These are phyloP conservation scores for Tinamus guttatus DNA, from an alignment of 2,113 vertebrate genomes.

Conservation along the genomic window DNA sequence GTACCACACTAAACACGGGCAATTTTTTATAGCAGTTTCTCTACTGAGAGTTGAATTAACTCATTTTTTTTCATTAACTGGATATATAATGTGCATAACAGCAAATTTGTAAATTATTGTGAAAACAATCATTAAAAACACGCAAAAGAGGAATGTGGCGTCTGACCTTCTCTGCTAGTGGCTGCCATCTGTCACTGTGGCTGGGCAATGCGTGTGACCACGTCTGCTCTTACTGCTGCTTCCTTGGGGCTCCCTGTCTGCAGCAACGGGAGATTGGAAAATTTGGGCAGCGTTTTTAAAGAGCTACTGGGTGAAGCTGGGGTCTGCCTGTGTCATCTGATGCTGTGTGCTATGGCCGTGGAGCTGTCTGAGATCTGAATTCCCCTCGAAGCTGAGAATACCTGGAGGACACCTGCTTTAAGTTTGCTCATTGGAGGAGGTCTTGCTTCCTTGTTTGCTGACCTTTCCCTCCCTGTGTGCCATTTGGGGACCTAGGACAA, in stretches of 20 bases:
- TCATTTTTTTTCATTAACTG: not conserved
- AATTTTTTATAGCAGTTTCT: not conserved
- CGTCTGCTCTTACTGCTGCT: not conserved
- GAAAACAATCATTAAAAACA: constrained; percentile 59
- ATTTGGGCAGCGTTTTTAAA: not conserved
- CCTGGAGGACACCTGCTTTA: not conserved
- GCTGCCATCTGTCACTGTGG: not conserved
- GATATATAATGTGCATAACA: not conserved
- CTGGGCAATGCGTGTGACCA: not conserved
- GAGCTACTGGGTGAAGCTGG: not conserved
- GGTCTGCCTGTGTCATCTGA: not conserved
- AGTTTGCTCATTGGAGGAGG: not conserved
- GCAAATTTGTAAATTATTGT: constrained; percentile 40
- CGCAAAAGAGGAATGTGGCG: not conserved
- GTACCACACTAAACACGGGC: not conserved
- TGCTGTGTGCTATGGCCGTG: too few species aligned
- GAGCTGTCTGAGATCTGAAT: not conserved
- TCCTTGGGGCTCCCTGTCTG: not conserved
- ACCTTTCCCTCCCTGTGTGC: not conserved
- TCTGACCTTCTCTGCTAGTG: constrained; percentile 4
- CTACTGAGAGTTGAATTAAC: not conserved
- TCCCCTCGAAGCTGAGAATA: fast-evolving
- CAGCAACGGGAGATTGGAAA: not conserved
- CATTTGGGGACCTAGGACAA: not conserved
- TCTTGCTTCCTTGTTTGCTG: not conserved